Conservation (phyloP, 2,888 invertebrate species). For the Lepidonotus clava region DNA sequence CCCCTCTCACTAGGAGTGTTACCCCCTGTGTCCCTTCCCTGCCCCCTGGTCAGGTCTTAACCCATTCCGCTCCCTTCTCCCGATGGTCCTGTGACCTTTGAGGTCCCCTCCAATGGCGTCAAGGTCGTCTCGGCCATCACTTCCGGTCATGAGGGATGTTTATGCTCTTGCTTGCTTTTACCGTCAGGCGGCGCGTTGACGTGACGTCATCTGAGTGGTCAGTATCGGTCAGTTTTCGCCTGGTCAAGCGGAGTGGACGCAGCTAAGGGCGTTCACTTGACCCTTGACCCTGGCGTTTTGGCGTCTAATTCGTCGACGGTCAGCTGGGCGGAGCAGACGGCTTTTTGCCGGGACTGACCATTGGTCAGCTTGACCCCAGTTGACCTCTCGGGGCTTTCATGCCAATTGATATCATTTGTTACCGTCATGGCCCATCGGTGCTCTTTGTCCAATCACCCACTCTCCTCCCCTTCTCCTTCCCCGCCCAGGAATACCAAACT, state of each 20-base stretch:
- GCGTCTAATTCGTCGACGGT: constrained; percentile 37
- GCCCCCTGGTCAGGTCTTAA: not conserved
- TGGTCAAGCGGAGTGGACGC: constrained; percentile 26
- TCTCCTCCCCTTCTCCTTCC: not conserved
- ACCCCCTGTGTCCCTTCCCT: too few relatives aligned
- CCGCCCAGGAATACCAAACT: not conserved
- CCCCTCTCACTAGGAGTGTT: too few relatives aligned
- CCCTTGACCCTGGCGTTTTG: constrained; percentile 33
- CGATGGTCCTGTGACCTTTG: not conserved
- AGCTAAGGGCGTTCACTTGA: not conserved
- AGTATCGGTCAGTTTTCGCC: constrained; percentile 18
- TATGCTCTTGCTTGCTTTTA: not conserved
- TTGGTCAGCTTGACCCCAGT: not conserved
- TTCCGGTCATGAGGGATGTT: not conserved
- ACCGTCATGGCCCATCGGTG: not conserved
- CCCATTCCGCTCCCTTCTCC: not conserved
- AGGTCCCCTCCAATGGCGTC: not conserved
- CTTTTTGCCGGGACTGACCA: not conserved
- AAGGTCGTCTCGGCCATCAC: constrained; percentile 3
- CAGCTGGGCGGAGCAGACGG: constrained; percentile 16
- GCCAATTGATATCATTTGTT: constrained; percentile 52
- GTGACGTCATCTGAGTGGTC: not conserved
- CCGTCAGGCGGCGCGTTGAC: not conserved
- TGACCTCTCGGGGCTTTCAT: constrained; percentile 33
- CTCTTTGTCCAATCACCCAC: constrained; percentile 6